Percentiles rank a stretch among this genome's conserved stretches.
Evolutionary conservation across 2,888 invertebrate genomes (phyloP).

Genomic region (Macrosiphum euphorbiae): DNA sequence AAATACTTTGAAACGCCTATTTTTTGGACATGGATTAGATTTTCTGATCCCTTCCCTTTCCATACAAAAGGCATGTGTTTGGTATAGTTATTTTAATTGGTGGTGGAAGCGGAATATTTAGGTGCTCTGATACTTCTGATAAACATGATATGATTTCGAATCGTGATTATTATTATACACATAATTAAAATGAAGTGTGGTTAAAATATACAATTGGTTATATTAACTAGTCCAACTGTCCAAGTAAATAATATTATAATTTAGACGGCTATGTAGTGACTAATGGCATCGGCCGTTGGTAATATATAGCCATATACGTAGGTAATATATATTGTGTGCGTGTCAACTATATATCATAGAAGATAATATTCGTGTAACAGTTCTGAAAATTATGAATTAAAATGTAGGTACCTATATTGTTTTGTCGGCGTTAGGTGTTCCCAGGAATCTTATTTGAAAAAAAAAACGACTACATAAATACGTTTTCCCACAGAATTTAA

Average conservation of each 20-base stretch:
- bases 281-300: neutral
- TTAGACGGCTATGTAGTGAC: neutral
- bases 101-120: neutral
- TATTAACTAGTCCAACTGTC: neutral
- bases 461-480: neutral
- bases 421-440: neutral
- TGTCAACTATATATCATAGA: neutral
- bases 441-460: conserved; percentile 1
- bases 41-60: neutral
- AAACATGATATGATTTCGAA: neutral
- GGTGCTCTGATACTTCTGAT: neutral
- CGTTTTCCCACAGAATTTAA: conserved; percentile 44
- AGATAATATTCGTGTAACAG: neutral
- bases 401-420: neutral
- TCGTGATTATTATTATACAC: neutral
- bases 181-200: neutral
- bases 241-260: neutral
- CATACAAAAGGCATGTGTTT: neutral
- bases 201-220: neutral
- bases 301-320: neutral
- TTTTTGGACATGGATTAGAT: neutral
- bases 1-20: neutral
- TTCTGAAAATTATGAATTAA: conserved; percentile 17
- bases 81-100: neutral
- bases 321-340: neutral